Evolutionary conservation across 2,113 vertebrate genomes (phyloP), one percentile per base, ranked within the genome.

Genomic region (Loxodonta africana): DNA sequence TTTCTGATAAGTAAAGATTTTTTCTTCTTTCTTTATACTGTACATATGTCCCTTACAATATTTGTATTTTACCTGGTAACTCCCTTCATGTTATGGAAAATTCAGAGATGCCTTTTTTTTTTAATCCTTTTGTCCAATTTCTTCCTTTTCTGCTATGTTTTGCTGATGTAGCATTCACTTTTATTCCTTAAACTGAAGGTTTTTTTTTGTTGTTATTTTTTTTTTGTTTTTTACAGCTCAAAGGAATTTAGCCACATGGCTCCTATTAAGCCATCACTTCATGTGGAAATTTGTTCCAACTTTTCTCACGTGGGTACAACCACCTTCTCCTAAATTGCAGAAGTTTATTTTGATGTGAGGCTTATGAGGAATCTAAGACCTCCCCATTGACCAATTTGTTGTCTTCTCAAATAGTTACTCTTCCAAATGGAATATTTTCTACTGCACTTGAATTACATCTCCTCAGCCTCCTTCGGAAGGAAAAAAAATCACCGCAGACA

Each of bases 251-350:
- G 44, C 74, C 4, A 67, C 17, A 91, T 80, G 51, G 28, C 33
- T 98, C 8, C 53, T 83, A 30, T 95, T 95, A 98, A 87, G 51
- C 69, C 67, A 76, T 92, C 73, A 53, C 44, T 95, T 88, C 67
- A 25, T 51, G 74, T 57, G 77, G 81, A 95, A 95, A 44, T 92
- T 15, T 90, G 25, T 91, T 83, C 9, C 41, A 83, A 0, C 1
- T 5, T 90, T 87, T 95, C 95, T 95, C n/a, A 2, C 65, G 14
- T 92, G 73, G 37, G 6, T 71, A 87, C 18, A 65, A 25, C 51
- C 30, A 91, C 53, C 5, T 25, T 96, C 46, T 88, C 62, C 62
- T 88, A 83, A 88, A 94, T 63, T 62, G 41, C 23, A 83, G 28
- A 76, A 57, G 48, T 94, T 85, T 46, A 81, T 95, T 95, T 96